phyloP scores from a whole-genome alignment of 2,888 invertebrate genomes.

The Phortica okadai region DNA sequence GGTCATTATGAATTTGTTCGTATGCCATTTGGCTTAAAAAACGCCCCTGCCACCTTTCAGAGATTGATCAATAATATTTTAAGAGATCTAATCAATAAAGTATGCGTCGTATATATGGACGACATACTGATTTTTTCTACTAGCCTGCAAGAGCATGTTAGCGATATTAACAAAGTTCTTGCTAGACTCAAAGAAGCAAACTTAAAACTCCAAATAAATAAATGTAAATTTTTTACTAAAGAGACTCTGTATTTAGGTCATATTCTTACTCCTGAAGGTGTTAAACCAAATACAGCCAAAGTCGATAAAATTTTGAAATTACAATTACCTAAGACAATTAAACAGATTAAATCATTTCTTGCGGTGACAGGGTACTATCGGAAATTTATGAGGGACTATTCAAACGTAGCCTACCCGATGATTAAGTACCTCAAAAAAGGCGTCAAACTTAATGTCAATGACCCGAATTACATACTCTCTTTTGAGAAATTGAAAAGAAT shows the following conservation, averaged over 20 bases:
- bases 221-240: slow-evolving; percentile 1
- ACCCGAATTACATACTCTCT: background rate
- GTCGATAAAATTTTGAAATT: background rate
- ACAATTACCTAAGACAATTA: background rate
- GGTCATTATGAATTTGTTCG: slow-evolving; percentile 38
- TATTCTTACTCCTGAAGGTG: background rate
- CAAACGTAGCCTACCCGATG: background rate
- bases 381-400: background rate
- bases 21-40: slow-evolving; percentile 37
- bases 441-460: background rate
- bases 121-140: slow-evolving; percentile 10
- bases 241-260: slow-evolving; percentile 1
- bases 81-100: slow-evolving; percentile 33
- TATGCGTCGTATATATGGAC: slow-evolving; percentile 33
- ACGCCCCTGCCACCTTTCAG: slow-evolving; percentile 33
- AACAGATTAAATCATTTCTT: slow-evolving; percentile 10
- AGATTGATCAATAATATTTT: slow-evolving; percentile 16
- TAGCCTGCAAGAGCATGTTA: slow-evolving; percentile 32
- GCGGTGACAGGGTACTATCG: background rate
- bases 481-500: slow-evolving; percentile 4
- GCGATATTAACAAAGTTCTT: slow-evolving; percentile 1
- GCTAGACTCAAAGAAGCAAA: background rate
- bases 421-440: background rate
- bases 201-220: background rate
- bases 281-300: background rate